Conservation (phyloP, 2,888 invertebrate genomes). For the Resseliella maxima region DNA sequence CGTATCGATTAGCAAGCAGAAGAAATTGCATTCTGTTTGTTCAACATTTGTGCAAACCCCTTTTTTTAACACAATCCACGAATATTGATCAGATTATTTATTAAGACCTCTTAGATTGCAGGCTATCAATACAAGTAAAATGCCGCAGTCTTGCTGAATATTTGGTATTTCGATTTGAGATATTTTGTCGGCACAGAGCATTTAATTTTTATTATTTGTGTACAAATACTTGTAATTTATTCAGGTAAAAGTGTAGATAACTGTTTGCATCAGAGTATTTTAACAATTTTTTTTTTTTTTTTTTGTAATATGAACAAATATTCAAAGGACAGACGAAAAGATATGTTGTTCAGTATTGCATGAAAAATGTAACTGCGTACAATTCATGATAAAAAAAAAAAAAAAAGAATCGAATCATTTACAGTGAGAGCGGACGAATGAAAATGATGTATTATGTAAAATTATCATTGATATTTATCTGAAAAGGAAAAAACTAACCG, state of each 20-base stretch:
- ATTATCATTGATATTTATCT: conserved; percentile 52
- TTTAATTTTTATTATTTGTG: conserved; percentile 5
- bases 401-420: neutral
- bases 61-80: no score
- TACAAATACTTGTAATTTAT: conserved; percentile 46
- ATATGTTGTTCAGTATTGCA: no score
- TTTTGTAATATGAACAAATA: neutral
- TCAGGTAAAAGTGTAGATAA: neutral
- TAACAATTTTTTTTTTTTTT: neutral
- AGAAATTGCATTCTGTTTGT: neutral
- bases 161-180: conserved; percentile 10
- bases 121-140: neutral
- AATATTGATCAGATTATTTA: conserved; percentile 54
- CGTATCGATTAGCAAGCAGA: neutral
- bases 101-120: neutral
- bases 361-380: conserved; percentile 15
- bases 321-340: neutral
- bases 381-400: neutral
- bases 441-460: conserved; percentile 53
- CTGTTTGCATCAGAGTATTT: conserved; percentile 1
- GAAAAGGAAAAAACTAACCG: no score
- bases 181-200: conserved; percentile 17
- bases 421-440: neutral
- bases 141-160: neutral
- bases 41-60: no score